These are phyloP conservation scores for Anomalospiza imberbis DNA, from an alignment of 2,797 vertebrate genomes.

Conservation along the genomic window DNA sequence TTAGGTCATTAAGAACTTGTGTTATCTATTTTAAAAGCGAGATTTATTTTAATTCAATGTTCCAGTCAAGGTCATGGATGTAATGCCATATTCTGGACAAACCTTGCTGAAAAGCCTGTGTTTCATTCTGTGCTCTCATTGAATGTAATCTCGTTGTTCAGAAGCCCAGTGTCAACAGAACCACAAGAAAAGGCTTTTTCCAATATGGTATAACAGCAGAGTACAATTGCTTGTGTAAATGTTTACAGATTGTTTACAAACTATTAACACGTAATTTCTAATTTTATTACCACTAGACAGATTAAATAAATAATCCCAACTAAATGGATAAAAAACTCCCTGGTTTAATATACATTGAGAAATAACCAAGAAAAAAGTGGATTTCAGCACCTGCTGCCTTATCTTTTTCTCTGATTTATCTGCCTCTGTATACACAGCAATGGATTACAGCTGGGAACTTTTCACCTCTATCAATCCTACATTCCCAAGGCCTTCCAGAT, in stretches of 20 bases:
- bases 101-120: neutral
- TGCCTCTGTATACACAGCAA: neutral
- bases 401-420: neutral
- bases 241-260: neutral
- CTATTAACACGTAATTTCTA: conserved; percentile 2
- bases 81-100: neutral
- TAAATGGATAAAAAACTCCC: neutral
- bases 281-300: neutral
- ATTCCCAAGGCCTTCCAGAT: neutral
- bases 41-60: conserved; percentile 19
- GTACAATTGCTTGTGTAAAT: neutral
- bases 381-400: neutral
- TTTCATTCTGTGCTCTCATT: neutral
- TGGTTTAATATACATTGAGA: neutral
- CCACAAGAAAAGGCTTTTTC: neutral
- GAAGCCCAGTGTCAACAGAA: neutral
- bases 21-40: neutral
- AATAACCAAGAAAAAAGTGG: neutral
- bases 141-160: neutral
- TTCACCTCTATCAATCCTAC: neutral
- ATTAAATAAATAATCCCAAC: neutral
- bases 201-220: neutral
- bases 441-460: neutral
- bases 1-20: neutral
- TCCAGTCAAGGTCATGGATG: neutral